A percentile compares a stretch with the other conserved stretches of the same genome.
Conservation (phyloP, 2,888 invertebrate genomes). For the Hartigia nigra region DNA sequence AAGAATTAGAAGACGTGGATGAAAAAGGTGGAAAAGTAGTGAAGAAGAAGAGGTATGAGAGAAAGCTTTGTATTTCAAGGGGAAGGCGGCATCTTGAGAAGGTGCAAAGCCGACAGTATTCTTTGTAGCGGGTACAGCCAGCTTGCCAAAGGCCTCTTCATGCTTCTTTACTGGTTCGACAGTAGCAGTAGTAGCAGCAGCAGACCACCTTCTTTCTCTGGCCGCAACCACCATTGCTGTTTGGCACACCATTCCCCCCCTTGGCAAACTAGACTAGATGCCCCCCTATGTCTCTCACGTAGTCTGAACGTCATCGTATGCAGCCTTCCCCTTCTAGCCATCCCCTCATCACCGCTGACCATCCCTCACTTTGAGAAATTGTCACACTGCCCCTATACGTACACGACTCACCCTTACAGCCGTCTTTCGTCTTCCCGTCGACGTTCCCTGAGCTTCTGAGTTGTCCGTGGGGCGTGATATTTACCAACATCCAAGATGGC, state of each 20-base stretch:
- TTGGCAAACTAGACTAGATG: conserved; percentile 21
- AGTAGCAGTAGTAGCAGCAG: not conserved
- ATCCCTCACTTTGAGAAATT: not conserved
- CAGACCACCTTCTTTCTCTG: conserved; percentile 16
- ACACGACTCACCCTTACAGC: conserved; percentile 6
- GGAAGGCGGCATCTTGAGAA: conserved; percentile 62
- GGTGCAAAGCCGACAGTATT: conserved; percentile 66
- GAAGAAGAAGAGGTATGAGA: conserved; percentile 19
- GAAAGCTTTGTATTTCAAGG: conserved; percentile 21
- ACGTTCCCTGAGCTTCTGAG: conserved; percentile 27
- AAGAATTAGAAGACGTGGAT: conserved; percentile 14
- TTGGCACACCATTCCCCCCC: conserved; percentile 23
- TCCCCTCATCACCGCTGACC: conserved; percentile 1
- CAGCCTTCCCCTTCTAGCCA: conserved; percentile 10
- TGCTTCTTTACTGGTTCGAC: conserved; percentile 31
- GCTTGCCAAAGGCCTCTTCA: conserved; percentile 56
- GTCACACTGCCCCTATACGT: not conserved
- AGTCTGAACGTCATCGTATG: conserved; percentile 28
- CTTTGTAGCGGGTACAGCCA: conserved; percentile 60
- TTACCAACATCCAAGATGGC: conserved; percentile 66
- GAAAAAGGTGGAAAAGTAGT: conserved; percentile 14
- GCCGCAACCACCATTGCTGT: conserved; percentile 11
- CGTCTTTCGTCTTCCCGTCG: conserved; percentile 11
- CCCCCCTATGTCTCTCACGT: conserved; percentile 26
- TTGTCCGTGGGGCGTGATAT: conserved; percentile 59